Percentiles rank a stretch among this genome's conserved stretches.
Conservation (phyloP, 1,140 invertebrate genomes). For the Drosophila varians region DNA sequence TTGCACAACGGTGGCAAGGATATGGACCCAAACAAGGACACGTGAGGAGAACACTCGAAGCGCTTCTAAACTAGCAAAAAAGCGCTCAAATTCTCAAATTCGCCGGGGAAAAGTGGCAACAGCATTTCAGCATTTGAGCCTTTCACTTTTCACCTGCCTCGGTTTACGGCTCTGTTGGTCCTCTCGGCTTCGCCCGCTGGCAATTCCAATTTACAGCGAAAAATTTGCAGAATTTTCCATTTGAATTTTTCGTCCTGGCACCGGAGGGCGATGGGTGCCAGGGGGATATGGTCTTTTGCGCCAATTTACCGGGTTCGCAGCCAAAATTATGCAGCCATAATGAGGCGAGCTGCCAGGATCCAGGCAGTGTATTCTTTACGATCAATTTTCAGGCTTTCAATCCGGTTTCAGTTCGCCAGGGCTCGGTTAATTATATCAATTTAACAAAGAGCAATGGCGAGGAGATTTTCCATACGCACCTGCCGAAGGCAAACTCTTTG, state of each 20-base stretch:
- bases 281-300: slow-evolving; percentile 27
- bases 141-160: slow-evolving; percentile 72
- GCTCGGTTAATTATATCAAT: slow-evolving; percentile 46
- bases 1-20: not conserved
- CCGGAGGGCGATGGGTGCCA: not conserved
- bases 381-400: slow-evolving; percentile 41
- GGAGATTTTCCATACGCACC: slow-evolving; percentile 11
- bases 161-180: not conserved
- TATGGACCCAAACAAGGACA: slow-evolving; percentile 3
- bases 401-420: slow-evolving; percentile 14
- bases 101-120: slow-evolving; percentile 54
- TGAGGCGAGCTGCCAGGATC: slow-evolving; percentile 17
- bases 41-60: slow-evolving; percentile 36
- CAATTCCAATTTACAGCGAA: slow-evolving; percentile 46
- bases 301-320: slow-evolving; percentile 50
- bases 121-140: slow-evolving; percentile 57
- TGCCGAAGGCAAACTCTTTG: slow-evolving; percentile 11
- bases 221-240: slow-evolving; percentile 73
- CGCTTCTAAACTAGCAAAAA: slow-evolving; percentile 59
- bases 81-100: slow-evolving; percentile 64
- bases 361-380: slow-evolving; percentile 25
- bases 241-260: slow-evolving; percentile 41
- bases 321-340: slow-evolving; percentile 42
- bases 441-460: slow-evolving; percentile 31
- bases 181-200: slow-evolving; percentile 23